Base-by-base conservation (phyloP, 2,797 vertebrate genomes). In the Scarus forsteni region DNA sequence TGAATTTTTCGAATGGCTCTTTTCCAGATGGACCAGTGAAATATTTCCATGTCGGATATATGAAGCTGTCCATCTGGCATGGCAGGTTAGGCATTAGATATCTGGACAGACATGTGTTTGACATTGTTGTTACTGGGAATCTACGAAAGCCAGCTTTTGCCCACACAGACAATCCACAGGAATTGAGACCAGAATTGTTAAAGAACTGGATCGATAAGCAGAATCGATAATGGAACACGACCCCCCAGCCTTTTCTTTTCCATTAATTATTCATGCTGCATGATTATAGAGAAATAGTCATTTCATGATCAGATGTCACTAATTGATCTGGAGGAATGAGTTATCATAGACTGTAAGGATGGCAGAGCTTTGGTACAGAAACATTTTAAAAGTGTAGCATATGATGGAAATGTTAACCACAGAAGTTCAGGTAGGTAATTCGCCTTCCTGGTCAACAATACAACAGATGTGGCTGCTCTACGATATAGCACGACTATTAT, bases 261-360 rank as follows among this genome's bases (percentile, higher is more conserved):
- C 76, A 82, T 89, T 43, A 80, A 85, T 88, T 64, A 86, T 87
- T 85, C 73, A 88, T 78, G 35, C 57, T 50, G 39, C 46, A 5
- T 58, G 61, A 60, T 73, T 68, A 54, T 60, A 63, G 54, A 81
- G 59, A 79, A 75, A 70, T 38, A 39, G 46, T 71, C 59, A 75
- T 65, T 74, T 86, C 58, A 66, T 50, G 36, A 67, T 67, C 19
- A 34, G 53, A 77, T 55, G 12, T 58, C 64, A 69, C 40, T 14
- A 43, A 63, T 75, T 78, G 81, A 76, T 83, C 58, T 45, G 18
- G 10, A 38, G 61, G 46, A 56, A 73, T 35, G 18, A 0, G 62
- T 75, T 75, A 55, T 46, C 60, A 58, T 60, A 8, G 7, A 51
- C 11, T 5, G 5, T 48, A 54, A 64, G 62, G 12, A 53, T 44